Evolutionary conservation across 2,888 invertebrate genomes (phyloP), one percentile per base, ranked within the genome.

Genomic region (Empis stercorea): DNA sequence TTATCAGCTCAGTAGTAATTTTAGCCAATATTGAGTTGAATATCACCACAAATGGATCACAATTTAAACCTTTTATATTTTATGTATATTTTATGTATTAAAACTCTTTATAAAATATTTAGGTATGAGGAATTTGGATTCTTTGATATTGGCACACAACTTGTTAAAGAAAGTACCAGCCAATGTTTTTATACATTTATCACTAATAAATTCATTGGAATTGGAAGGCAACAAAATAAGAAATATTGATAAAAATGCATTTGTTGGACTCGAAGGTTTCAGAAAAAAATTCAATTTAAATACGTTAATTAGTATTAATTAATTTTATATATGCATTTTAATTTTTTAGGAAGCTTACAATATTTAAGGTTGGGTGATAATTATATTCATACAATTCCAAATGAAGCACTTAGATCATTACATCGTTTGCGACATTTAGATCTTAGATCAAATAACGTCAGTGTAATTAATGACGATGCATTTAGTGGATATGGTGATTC

Each of bases 321-420:
- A n/a, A n/a, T n/a, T n/a, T n/a, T n/a, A n/a, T n/a, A n/a, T n/a
- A n/a, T n/a, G n/a, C n/a, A n/a, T n/a, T n/a, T n/a, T n/a, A n/a
- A n/a, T 37, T 39, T 48, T 52, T 48, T 48, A 93, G 92, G 88
- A 71, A 87, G 88, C 65, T 75, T 93, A 49, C 91, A 92, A 65
- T 93, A 91, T 68, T 73, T 93, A 16, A 83, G 89, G 45, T 71
- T 93, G 55, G 91, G 91, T 2, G 88, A 91, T 68, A 93, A 93
- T 65, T 84, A 86, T 57, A 76, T 92, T 47, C 85, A 87, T 60
- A 76, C 81, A 34, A 85, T 92, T 54, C 92, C 93, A 2, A 86
- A 86, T 37, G 84, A 86, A 49, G 87, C 92, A 0, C 71, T 93
- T 48, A 79, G 86, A 47, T 80, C 84, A 1, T 71, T 93, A 51